Evolutionary conservation across 1,140 invertebrate species (phyloP), one percentile per base, ranked within the genome.

Genomic region (Bombus balteatus): DNA sequence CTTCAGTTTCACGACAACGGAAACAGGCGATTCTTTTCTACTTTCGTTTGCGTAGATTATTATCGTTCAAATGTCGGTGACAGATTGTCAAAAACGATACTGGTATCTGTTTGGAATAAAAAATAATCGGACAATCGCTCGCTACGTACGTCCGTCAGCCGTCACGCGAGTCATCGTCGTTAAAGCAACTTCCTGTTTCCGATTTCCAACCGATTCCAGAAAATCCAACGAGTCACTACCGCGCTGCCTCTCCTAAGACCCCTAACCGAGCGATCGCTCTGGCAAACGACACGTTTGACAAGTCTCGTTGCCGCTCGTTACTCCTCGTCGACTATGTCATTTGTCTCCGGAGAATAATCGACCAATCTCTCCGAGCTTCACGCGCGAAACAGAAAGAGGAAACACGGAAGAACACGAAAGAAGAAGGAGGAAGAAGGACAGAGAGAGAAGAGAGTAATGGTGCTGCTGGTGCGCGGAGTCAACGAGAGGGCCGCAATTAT

Each of bases 401-500:
- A 13, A 32, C n/a, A 12, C 28, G 62, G 6, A 65, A n/a, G 34
- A n/a, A 22, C 4, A 3, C 41, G 28, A n/a, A 22, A 39, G 6
- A 34, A 15, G 32, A 41, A 68, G 62, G 73, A 37, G 43, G 13
- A 59, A n/a, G 41, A 32, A 71, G 84, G 76, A 87, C 39, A 62
- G 22, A 41, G n/a, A 34, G 71, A 18, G 39, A 32, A 15, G 74
- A 83, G 81, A 87, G 87, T 90, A 88, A 90, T 88, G 89, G 86
- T 74, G 53, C 86, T 86, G 81, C 83, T 68, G 83, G 82, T 85
- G 78, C 84, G 28, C 88, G 32, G 81, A 89, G 84, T 73, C 84
- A 89, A 90, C 78, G 89, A 91, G 88, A 92, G 91, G 81, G 91
- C 89, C 88, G 92, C 92, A 94, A 94, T 95, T 95, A 93, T 92